A percentile compares a stretch with the other conserved stretches of the same genome.
These are phyloP conservation scores for Lordiphosa clarofinis DNA, from an alignment of 1,140 invertebrate species.

Conservation along the genomic window DNA sequence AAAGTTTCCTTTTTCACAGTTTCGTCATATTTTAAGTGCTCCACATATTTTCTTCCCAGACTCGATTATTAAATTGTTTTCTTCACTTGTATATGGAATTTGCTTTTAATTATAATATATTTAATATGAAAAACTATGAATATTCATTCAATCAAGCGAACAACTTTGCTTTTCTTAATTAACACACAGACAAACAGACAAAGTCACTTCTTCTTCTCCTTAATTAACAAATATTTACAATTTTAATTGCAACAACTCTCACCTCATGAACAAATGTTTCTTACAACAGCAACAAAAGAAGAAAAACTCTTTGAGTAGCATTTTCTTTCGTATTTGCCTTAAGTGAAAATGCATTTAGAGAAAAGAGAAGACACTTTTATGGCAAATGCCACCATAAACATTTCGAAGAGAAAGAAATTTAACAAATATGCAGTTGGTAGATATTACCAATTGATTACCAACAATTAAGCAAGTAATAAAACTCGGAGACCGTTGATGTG, in stretches of 20 bases:
- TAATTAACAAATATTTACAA: conserved; percentile 30
- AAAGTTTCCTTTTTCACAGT: too few species aligned
- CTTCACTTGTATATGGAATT: too few species aligned
- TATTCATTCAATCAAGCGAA: conserved; percentile 7
- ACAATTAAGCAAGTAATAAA: conserved; percentile 15
- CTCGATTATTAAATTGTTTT: too few species aligned
- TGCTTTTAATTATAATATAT: too few species aligned
- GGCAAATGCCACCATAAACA: conserved; percentile 23
- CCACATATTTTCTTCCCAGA: too few species aligned
- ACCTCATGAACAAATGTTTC: conserved; percentile 32
- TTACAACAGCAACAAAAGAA: conserved; percentile 8
- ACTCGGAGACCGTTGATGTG: conserved; percentile 19
- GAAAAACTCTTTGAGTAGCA: conserved; percentile 32
- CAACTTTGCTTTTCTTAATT: not conserved
- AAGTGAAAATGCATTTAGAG: conserved; percentile 58
- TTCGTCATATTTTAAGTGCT: too few species aligned
- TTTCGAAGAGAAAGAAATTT: conserved; percentile 10
- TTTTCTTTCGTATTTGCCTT: conserved; percentile 41
- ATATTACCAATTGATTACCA: conserved; percentile 25
- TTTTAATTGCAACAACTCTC: conserved; percentile 56
- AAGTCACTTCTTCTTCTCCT: conserved; percentile 16
- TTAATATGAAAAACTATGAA: not conserved
- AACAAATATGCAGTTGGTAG: conserved; percentile 1
- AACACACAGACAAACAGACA: not conserved
- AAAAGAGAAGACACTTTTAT: conserved; percentile 41